Evolutionary conservation across 2,113 vertebrate genomes (phyloP), one percentile per base, ranked within the genome.

Genomic region (Megaleporinus macrocephalus): DNA sequence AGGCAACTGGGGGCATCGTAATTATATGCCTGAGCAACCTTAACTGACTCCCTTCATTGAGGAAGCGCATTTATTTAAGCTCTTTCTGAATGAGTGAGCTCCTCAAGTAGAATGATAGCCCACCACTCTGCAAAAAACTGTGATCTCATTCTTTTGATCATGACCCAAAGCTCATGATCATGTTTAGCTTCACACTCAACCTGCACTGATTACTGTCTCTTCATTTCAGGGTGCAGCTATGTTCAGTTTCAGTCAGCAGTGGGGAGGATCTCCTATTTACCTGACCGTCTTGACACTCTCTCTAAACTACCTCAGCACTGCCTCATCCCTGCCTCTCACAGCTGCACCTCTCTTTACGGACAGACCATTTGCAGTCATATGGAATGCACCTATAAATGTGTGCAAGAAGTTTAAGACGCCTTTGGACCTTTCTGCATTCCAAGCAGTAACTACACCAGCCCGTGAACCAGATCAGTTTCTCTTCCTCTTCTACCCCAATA

Each of bases 401-500:
- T 98, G 97, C 82, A 16, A 24, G 49, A 51, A 63, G 44, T 89
- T 81, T 0, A 29, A 87, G 10, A 88, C 96, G n/a, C 74, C 86
- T 0, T 57, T 97, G 88, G 94, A 97, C 86, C 96, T 87, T 33
- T 93, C 87, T 83, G 82, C 76, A 47, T 96, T 90, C 94, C 83
- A 91, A 90, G 86, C 73, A 78, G 95, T 96, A 84, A 95, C 92
- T 59, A 95, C 96, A 0, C 75, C 88, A 1, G 85, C 86, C n/a
- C 15, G 73, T 5, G 66, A 78, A 0, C 88, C 79, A 0, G 90
- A 90, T 30, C 96, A 98, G 88, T 90, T 91, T 33, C 90, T 98
- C 71, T 95, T 92, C 62, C 88, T 96, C 74, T 97, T 96, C 90
- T 98, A 98, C 15, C 80, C 88, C 51, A 83, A 95, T 65, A 94